Base-by-base conservation (phyloP, 92 coral and sea anemone genomes). In the Porites rus region DNA sequence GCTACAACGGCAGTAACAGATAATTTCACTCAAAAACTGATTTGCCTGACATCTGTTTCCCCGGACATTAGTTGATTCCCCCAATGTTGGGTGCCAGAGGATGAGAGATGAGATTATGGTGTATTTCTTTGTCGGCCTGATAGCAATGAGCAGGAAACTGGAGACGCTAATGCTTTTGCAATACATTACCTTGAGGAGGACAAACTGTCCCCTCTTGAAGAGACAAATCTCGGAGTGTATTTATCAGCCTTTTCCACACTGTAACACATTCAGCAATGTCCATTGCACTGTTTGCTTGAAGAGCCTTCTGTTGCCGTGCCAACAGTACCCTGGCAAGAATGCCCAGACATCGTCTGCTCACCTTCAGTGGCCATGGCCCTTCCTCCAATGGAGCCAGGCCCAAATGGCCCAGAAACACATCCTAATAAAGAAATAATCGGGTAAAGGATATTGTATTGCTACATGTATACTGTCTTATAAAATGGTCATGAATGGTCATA, bases 281-380 rank as follows among this genome's bases (percentile, higher is more conserved):
- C 95, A 92, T 87, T 54, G 76, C 82, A 24, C 85, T 85, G 70
- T 78, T 76, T 10, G 80, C 77, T 28, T 84, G 84, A 20, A 75
- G 89, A 25, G 89, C 87, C 76, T 83, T 90, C 91, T 95, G 96
- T 74, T 95, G 98, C 67, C 98, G 82, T 50, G 94, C 94, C 79
- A 97, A 85, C 63, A 97, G 74, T 38, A 97, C 94, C 88, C 99
- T 91, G 71, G 98, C 98, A 22, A 97, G 93, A 75, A 97, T 92
- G 17, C 93, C 94, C 70, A 97, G 85, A 56, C 99, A 88, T 9
- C 97, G 91, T 43, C 94, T 91, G 77, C 94, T 90, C 38, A 97
- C 88, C 25, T 84, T 93, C 60, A 97, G 85, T 38, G 97, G 98
- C 99, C 99, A 97, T 3, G 81, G 89, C 38, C 90, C 92, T 8